These are phyloP conservation scores for Pelodiscus sinensis DNA, from an alignment of 2,113 vertebrate genomes.

Conservation along the genomic window DNA sequence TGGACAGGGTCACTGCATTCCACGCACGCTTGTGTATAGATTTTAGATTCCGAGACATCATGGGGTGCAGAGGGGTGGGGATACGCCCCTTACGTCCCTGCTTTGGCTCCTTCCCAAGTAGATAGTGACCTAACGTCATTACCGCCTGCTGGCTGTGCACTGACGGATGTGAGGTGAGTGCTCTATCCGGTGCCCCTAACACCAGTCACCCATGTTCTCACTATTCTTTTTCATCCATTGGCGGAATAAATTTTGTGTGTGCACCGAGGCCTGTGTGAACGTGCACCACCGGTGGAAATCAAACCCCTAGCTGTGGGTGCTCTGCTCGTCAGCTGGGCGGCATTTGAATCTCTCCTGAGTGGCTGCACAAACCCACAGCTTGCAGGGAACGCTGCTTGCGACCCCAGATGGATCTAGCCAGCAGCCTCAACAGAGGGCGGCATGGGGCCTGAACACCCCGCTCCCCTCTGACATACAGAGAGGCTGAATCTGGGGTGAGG, in stretches of 20 bases:
- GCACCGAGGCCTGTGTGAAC: too few relatives aligned
- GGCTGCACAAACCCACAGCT: too few relatives aligned
- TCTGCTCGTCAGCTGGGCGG: too few relatives aligned
- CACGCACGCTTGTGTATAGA: not conserved
- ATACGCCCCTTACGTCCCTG: not conserved
- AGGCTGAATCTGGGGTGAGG: not conserved
- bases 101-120: not conserved
- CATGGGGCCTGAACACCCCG: not conserved
- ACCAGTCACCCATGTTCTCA: not conserved
- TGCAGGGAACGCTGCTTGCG: too few relatives aligned
- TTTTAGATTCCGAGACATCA: not conserved
- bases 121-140: not conserved
- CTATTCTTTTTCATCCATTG: too few relatives aligned
- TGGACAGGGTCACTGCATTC: not conserved
- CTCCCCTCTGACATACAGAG: not conserved
- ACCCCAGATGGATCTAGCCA: not conserved
- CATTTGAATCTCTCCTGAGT: too few relatives aligned
- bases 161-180: not conserved
- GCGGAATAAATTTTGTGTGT: too few relatives aligned
- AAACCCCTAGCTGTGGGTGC: too few relatives aligned
- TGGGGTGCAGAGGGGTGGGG: not conserved
- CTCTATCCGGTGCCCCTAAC: not conserved
- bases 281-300: too few relatives aligned
- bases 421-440: not conserved
- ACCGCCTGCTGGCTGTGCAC: not conserved